A percentile compares a stretch with the other conserved stretches of the same genome.
Conservation (phyloP, 1,140 invertebrate genomes). For the Sipha flava region DNA sequence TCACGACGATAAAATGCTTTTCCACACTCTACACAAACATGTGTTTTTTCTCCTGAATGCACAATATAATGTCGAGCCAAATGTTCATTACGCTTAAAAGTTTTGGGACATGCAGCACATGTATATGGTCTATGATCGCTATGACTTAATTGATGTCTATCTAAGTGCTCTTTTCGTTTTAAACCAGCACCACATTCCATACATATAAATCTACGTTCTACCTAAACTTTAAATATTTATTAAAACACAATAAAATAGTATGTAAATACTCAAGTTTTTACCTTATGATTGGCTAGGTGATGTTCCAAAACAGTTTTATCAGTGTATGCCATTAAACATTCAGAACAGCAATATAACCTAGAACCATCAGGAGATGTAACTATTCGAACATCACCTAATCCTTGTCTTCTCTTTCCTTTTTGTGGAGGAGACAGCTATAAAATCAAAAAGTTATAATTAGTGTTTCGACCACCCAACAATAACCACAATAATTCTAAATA, state of each 20-base stretch:
- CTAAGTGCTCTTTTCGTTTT: conserved; percentile 49
- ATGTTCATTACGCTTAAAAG: conserved; percentile 77
- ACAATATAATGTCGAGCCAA: conserved; percentile 74
- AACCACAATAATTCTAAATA: too few relatives aligned
- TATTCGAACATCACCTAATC: conserved; percentile 62
- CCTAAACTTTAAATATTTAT: neutral
- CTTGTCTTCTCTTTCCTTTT: conserved; percentile 36
- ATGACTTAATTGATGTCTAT: conserved; percentile 42
- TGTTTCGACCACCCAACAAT: too few relatives aligned
- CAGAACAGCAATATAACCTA: conserved; percentile 72
- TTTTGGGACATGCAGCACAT: conserved; percentile 72
- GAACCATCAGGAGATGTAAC: conserved; percentile 74
- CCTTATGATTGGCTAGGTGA: conserved; percentile 65
- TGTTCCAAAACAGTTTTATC: conserved; percentile 71
- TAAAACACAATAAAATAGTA: neutral
- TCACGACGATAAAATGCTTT: conserved; percentile 70
- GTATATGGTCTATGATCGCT: conserved; percentile 51
- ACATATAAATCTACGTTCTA: conserved; percentile 58
- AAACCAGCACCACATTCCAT: conserved; percentile 76
- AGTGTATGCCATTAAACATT: conserved; percentile 77
- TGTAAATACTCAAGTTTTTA: neutral
- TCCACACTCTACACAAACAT: conserved; percentile 74
- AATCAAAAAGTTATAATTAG: neutral
- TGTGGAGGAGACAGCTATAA: conserved; percentile 33
- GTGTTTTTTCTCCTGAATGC: conserved; percentile 74